Evolutionary conservation across 2,797 vertebrate genomes (phyloP).

Genomic region (Gorsachius magnificus): DNA sequence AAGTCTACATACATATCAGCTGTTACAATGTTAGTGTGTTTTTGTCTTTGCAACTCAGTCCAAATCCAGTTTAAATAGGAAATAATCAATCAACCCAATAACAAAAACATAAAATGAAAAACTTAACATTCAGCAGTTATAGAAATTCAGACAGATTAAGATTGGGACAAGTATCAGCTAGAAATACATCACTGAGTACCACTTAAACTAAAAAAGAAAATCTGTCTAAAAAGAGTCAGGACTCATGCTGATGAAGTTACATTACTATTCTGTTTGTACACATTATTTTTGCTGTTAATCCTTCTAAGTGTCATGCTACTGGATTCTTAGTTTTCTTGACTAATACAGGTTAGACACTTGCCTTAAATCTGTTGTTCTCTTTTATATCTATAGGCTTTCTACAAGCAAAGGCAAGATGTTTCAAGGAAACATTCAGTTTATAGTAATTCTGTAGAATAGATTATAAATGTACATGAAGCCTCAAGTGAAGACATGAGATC

Average conservation of each 20-base stretch:
- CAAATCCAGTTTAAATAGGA: slow-evolving; percentile 54
- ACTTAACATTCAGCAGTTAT: slow-evolving; percentile 55
- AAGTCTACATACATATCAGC: slow-evolving; percentile 70
- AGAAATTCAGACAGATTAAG: slow-evolving; percentile 60
- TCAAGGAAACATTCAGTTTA: slow-evolving; percentile 21
- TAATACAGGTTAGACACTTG: slow-evolving; percentile 11
- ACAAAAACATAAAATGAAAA: slow-evolving; percentile 75
- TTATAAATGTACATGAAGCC: slow-evolving; percentile 8
- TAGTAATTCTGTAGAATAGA: neutral
- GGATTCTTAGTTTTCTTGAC: neutral
- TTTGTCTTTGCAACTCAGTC: slow-evolving; percentile 46
- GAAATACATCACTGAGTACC: slow-evolving; percentile 60
- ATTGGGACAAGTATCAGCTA: slow-evolving; percentile 69
- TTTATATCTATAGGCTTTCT: neutral
- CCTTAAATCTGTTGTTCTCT: neutral
- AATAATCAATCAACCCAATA: slow-evolving; percentile 68
- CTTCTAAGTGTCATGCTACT: slow-evolving; percentile 33
- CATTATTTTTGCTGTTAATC: slow-evolving; percentile 42
- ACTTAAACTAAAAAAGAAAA: slow-evolving; percentile 11
- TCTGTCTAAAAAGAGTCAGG: slow-evolving; percentile 37
- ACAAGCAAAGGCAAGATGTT: slow-evolving; percentile 54
- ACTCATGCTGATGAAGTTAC: slow-evolving; percentile 27
- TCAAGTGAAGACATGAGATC: slow-evolving; percentile 51
- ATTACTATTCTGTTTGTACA: slow-evolving; percentile 70
- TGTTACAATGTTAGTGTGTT: slow-evolving; percentile 67